Evolutionary conservation across 2,113 vertebrate species (phyloP).

Genomic region (Urocolius indicus): DNA sequence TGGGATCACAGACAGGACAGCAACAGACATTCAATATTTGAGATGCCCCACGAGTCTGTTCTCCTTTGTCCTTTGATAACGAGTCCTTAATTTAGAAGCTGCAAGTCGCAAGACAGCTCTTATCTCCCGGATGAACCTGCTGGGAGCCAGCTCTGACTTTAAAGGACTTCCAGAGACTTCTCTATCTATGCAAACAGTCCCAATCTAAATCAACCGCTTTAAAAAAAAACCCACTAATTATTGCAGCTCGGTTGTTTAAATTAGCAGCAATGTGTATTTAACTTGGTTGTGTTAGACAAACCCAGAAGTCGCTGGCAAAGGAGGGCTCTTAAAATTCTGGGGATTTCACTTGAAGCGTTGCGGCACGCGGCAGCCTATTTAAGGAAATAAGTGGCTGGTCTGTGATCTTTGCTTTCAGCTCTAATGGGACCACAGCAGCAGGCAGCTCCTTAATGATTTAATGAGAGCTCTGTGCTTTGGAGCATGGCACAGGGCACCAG

Average conservation of each 20-base stretch:
- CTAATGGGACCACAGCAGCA: background rate
- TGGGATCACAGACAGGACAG: background rate
- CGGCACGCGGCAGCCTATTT: accelerated
- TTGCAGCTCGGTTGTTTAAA: background rate
- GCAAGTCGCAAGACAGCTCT: background rate
- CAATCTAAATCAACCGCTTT: background rate
- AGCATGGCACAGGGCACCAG: background rate
- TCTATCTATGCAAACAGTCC: background rate
- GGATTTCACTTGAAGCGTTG: background rate
- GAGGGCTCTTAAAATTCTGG: background rate
- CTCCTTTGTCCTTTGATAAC: background rate
- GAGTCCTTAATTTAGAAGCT: slow-evolving; percentile 43
- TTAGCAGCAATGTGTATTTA: background rate
- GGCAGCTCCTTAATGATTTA: background rate
- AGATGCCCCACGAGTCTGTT: background rate
- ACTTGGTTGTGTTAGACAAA: background rate
- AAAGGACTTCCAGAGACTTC: slow-evolving; percentile 15
- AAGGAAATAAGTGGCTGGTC: background rate
- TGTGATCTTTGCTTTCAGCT: background rate
- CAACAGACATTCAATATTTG: background rate
- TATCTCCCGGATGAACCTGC: background rate
- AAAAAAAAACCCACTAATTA: background rate
- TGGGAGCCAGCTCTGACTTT: slow-evolving; percentile 14
- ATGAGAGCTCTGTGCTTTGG: background rate
- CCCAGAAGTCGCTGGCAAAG: background rate